Conservation (phyloP, 2,888 invertebrate genomes). For the Euphydryas editha region DNA sequence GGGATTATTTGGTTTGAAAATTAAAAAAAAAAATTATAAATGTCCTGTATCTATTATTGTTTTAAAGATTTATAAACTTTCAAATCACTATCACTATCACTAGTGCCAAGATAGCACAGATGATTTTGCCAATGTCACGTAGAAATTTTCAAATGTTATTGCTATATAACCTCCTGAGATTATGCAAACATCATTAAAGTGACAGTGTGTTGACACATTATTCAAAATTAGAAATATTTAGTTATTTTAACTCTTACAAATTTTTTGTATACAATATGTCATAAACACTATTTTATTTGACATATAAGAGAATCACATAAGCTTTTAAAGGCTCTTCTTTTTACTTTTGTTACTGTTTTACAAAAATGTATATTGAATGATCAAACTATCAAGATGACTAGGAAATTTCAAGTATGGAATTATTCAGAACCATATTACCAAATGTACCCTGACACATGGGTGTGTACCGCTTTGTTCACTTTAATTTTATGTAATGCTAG, state of each 20-base stretch:
- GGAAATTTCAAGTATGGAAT: constrained; percentile 83
- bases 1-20: not conserved
- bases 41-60: too few relatives aligned
- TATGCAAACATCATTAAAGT: not conserved
- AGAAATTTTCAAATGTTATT: too few relatives aligned
- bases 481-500: not conserved
- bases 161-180: too few relatives aligned
- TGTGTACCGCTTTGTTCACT: constrained; percentile 45
- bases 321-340: constrained; percentile 61
- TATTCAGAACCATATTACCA: constrained; percentile 80
- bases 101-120: too few relatives aligned
- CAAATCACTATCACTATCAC: too few relatives aligned
- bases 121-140: too few relatives aligned
- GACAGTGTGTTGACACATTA: constrained; percentile 41
- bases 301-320: constrained; percentile 64
- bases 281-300: constrained; percentile 66
- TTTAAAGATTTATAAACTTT: too few relatives aligned
- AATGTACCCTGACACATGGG: constrained; percentile 81
- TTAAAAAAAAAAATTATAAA: too few relatives aligned
- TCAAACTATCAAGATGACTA: constrained; percentile 69
- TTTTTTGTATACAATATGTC: constrained; percentile 70
- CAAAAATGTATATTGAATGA: constrained; percentile 56
- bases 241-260: constrained; percentile 60
- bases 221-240: constrained; percentile 66
- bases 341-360: constrained; percentile 59